phyloP scores from a whole-genome alignment of 1,140 invertebrate species.

The Zaprionus camerounensis region DNA sequence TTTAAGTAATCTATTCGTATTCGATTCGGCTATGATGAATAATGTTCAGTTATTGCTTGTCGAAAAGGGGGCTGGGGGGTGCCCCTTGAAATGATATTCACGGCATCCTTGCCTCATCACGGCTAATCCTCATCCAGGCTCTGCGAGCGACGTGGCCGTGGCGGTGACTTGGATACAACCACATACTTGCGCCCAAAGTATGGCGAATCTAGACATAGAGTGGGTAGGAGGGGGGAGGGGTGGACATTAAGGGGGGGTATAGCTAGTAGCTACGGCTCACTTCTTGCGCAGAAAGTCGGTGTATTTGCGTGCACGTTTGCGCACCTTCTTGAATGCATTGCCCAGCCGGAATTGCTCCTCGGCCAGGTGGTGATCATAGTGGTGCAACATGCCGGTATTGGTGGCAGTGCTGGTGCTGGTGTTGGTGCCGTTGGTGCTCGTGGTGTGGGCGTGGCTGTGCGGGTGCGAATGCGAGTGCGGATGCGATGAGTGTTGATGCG shows the following conservation, averaged over 20 bases:
- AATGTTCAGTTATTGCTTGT: conserved; percentile 67
- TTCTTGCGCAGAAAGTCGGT: conserved; percentile 83
- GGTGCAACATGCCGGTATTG: conserved; percentile 23
- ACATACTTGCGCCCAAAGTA: conserved; percentile 81
- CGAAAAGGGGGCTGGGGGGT: conserved; percentile 10
- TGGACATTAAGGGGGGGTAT: conserved; percentile 18
- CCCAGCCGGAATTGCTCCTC: conserved; percentile 76
- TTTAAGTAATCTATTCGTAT: conserved; percentile 53
- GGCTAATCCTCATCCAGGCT: conserved; percentile 77
- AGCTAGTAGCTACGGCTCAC: conserved; percentile 47
- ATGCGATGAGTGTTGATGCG: conserved; percentile 49
- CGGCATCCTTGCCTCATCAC: conserved; percentile 8
- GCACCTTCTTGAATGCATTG: conserved; percentile 77
- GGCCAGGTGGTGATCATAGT: conserved; percentile 42
- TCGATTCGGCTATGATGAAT: conserved; percentile 46
- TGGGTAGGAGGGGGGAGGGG: conserved; percentile 11
- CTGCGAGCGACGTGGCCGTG: conserved; percentile 55
- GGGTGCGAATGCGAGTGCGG: conserved; percentile 40
- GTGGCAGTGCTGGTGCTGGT: conserved; percentile 41
- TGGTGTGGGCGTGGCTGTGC: conserved; percentile 46
- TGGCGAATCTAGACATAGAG: conserved; percentile 68
- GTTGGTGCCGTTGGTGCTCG: conserved; percentile 46
- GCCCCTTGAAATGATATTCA: neutral
- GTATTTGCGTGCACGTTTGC: conserved; percentile 83
- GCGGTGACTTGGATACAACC: conserved; percentile 68